Evolutionary conservation across 2,113 vertebrate species (phyloP), one percentile per base, ranked within the genome.

Genomic region (Taxidea taxus): DNA sequence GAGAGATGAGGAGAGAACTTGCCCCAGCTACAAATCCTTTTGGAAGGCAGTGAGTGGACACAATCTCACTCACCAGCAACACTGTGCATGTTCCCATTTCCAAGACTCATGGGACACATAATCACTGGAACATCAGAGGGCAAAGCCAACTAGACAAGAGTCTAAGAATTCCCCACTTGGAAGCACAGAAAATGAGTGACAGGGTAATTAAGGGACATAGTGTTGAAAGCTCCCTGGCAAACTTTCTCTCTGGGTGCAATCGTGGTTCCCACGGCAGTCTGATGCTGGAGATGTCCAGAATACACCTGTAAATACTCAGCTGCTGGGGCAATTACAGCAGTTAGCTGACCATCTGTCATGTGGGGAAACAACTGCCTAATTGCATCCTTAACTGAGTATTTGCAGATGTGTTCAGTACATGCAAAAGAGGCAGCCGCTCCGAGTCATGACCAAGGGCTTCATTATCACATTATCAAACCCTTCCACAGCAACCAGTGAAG

Each of bases 281-380:
- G 29, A 80, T 72, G 51, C 60, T 96, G 58, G 23, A 58, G 81
- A 94, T 90, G 66, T 81, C 54, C 62, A 95, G 80, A 92, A 92
- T 95, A 84, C 87, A 98, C 95, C 80, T 97, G 95, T 96, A 86
- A 97, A 94, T 96, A 96, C 64, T 96, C 92, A 96, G 70, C 37
- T 94, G 60, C 31, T 95, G 89, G 83, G 37, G 6, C 70, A 96
- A 85, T 97, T 97, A 96, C 62, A 77, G 74, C 81, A 89, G 56
- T 85, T 83, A 97, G 84, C 34, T 77, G 84, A 77, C 64, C 95
- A 90, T 96, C 80, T 87, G 58, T 95, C 90, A 96, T 96, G 77
- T 96, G 39, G 85, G 85, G 60, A 97, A 96, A 97, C 82, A 97
- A 94, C 56, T 92, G 70, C 72, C 78, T 95, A 91, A 95, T 96